phyloP scores from a whole-genome alignment of 1,140 invertebrate genomes.

The Apis laboriosa region DNA sequence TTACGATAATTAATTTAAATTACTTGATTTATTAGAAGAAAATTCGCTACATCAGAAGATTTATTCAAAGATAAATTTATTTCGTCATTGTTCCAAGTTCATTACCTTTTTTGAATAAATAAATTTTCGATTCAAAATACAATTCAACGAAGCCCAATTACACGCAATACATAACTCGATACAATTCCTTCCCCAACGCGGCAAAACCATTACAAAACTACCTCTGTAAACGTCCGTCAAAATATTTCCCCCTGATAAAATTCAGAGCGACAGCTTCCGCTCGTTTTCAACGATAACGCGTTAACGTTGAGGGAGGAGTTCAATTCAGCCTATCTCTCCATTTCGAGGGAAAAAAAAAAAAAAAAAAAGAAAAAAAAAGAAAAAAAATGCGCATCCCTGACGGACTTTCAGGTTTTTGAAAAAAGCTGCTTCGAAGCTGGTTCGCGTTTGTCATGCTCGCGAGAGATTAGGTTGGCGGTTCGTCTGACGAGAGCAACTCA shows the following conservation, averaged over 20 bases:
- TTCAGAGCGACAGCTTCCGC: neutral
- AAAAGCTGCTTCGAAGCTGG: conserved; percentile 19
- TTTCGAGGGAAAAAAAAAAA: neutral
- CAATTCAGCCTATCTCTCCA: neutral
- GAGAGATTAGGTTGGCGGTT: conserved; percentile 48
- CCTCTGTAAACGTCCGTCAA: no score
- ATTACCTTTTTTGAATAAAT: no score
- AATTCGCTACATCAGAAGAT: no score
- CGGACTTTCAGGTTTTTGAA: conserved; percentile 7
- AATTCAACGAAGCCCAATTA: no score
- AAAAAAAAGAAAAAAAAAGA: neutral
- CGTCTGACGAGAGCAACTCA: conserved; percentile 46
- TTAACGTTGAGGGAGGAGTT: neutral
- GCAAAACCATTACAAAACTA: neutral
- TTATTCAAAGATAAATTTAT: no score
- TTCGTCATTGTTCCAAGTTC: no score
- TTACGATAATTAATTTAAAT: no score
- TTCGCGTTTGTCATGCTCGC: conserved; percentile 33
- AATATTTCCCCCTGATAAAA: neutral
- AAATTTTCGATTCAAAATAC: no score
- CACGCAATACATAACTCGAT: no score
- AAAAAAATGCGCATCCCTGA: neutral
- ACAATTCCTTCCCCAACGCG: neutral
- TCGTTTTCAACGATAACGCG: neutral
- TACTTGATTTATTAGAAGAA: no score